Percentiles rank a stretch among this genome's conserved stretches.
Conservation (phyloP, 2,797 vertebrate genomes). For the Bradypodion ventrale region DNA sequence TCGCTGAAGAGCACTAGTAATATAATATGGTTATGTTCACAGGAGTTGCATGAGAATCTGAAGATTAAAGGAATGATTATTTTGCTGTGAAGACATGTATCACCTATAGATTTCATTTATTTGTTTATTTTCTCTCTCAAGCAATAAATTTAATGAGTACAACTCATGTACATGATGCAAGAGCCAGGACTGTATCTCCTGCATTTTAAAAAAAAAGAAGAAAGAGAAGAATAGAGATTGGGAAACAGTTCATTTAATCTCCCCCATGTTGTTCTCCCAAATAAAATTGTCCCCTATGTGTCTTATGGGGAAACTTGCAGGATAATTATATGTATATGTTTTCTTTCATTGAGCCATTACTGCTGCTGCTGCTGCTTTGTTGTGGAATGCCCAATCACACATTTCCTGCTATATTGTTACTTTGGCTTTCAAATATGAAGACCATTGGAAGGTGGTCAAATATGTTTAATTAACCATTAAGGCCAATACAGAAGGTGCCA, state of each 20-base stretch:
- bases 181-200: not conserved
- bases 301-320: not conserved
- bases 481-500: too few species aligned
- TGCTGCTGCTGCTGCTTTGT: not conserved
- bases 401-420: not conserved
- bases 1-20: slow-evolving; percentile 2
- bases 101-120: not conserved
- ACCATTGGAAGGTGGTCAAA: not conserved
- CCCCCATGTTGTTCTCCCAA: not conserved
- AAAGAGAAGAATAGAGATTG: not conserved
- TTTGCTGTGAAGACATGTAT: not conserved
- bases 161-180: not conserved
- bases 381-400: not conserved
- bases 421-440: not conserved
- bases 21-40: not conserved
- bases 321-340: not conserved
- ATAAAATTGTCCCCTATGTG: not conserved
- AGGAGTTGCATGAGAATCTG: not conserved
- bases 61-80: not conserved
- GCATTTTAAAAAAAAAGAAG: not conserved
- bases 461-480: not conserved
- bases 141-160: not conserved
- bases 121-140: not conserved
- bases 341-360: too few species aligned
- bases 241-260: not conserved